Evolutionary conservation across 2,113 vertebrate genomes (phyloP), one percentile per base, ranked within the genome.

Genomic region (Chaetodon auriga): DNA sequence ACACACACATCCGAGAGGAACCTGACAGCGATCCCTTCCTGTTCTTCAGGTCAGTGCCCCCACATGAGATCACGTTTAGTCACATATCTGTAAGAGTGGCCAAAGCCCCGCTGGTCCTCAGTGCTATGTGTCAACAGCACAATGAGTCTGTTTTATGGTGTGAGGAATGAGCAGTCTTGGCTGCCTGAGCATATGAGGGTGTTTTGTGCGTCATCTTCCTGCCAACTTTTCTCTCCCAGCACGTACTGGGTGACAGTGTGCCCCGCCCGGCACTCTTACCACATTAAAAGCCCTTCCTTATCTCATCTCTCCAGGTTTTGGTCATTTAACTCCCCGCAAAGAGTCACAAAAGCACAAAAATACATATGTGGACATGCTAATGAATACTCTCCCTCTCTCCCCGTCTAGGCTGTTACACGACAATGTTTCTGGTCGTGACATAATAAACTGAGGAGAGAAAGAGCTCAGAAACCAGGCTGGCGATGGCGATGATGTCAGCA

Each of bases 401-500:
- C 38, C 68, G 54, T 73, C 48, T 23, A 1, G 15, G 38, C 58
- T 38, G 72, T 63, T 30, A 71, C 65, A 25, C 43, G 78, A 77
- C 83, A 54, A 15, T 66, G 77, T 82, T 82, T 82, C 23, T 87
- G 55, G 36, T 10, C 6, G 69, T 88, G 78, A 88, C 81, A 81
- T 86, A 76, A 83, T 75, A 62, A 72, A 75, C 41, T 13, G n/a
- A 78, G 23, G 54, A 49, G 25, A 49, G 65, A 84, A 63, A 62
- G 62, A 82, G 79, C 64, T 51, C 38, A 30, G 57, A 82, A 82
- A 83, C 23, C 86, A 86, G 83, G 85, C 70, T 69, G 85, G 73
- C 58, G 81, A 68, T 65, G 81, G 55, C n/a, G 57, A 70, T 87
- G 90, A 93, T 86, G 88, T 91, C 91, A 94, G 70, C 85, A 63